Evolutionary conservation across 2,888 invertebrate genomes (phyloP), one percentile per base, ranked within the genome.

Genomic region (Ormia ochracea): DNA sequence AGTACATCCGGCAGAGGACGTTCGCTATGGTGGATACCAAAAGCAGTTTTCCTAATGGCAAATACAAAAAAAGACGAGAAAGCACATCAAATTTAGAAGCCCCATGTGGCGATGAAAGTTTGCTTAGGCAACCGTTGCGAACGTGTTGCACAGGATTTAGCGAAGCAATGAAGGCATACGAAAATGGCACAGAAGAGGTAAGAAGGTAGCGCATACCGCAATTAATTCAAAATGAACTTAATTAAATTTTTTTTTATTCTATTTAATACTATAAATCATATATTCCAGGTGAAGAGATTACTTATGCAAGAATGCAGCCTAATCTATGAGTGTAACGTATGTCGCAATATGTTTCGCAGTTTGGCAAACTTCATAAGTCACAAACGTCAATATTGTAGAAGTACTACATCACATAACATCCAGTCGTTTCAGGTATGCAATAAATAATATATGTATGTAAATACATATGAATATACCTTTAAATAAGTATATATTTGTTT

Each of bases 361-460:
- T 90, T 97, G 82, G 94, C 94, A 14, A 97, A 97, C 90, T 96
- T 97, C 86, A 92, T 97, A 83, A 94, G 96, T 36, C 98, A 98
- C 88, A 98, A 98, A 90, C 92, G 96, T 76, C 92, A 93, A 41
- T 97, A 94, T 88, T 97, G 97, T 86, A 91, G 90, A 82, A 48
- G 26, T 23, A 31, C 33, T 33, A 17, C 72, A n/a, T 33, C 48
- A 38, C 63, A 56, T 4, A 73, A 52, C 58, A 41, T 38, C 28
- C 54, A 76, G n/a, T 63, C 72, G 12, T 80, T 58, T 58, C 56
- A 54, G 45, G 26, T 59, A 82, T 82, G 10, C 59, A 84, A 83
- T 82, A 83, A 69, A 82, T 74, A n/a, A 1, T 79, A 86, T 66
- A 14, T 23, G 2, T 36, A 28, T 7, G 12, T 5, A 4, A 1